These are phyloP conservation scores for Drosophila rhopaloa DNA, from an alignment of 1,140 invertebrate genomes.

Conservation along the genomic window DNA sequence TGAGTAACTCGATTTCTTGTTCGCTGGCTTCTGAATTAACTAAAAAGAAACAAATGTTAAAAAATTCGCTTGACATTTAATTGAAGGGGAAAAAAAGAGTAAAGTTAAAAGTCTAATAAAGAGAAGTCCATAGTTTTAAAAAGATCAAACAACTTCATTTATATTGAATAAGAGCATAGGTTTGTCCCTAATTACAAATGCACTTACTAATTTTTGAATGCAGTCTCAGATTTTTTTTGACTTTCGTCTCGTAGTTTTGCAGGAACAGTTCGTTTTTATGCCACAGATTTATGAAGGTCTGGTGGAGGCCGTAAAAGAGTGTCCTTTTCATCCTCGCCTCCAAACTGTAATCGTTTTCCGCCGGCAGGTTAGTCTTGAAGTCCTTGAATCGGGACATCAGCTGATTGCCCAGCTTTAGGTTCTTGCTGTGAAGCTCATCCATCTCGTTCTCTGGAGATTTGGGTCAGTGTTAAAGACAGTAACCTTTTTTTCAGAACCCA, in stretches of 20 bases:
- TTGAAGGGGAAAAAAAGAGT: neutral
- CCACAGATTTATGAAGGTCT: constrained; percentile 80
- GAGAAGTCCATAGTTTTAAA: too few relatives aligned
- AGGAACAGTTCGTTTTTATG: constrained; percentile 79
- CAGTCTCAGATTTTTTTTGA: constrained; percentile 77
- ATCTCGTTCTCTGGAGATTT: constrained; percentile 72
- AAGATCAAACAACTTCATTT: too few relatives aligned
- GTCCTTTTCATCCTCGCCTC: constrained; percentile 82
- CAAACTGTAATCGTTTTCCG: constrained; percentile 74
- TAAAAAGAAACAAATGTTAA: constrained; percentile 18
- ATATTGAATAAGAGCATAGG: too few relatives aligned
- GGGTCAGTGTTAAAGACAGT: too few relatives aligned
- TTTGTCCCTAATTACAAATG: too few relatives aligned
- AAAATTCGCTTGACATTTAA: neutral
- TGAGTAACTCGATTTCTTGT: constrained; percentile 79
- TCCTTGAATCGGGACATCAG: constrained; percentile 75
- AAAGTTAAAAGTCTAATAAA: too few relatives aligned
- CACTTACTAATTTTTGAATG: constrained; percentile 82
- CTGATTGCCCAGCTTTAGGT: constrained; percentile 71
- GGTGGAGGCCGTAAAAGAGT: constrained; percentile 80
- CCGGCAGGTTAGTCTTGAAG: constrained; percentile 76
- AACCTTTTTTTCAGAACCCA: too few relatives aligned
- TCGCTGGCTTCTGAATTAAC: constrained; percentile 79
- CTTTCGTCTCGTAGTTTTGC: constrained; percentile 70
- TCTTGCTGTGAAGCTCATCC: constrained; percentile 75